Conservation (phyloP, 2,888 invertebrate species). For the Ypsolopha sequella region DNA sequence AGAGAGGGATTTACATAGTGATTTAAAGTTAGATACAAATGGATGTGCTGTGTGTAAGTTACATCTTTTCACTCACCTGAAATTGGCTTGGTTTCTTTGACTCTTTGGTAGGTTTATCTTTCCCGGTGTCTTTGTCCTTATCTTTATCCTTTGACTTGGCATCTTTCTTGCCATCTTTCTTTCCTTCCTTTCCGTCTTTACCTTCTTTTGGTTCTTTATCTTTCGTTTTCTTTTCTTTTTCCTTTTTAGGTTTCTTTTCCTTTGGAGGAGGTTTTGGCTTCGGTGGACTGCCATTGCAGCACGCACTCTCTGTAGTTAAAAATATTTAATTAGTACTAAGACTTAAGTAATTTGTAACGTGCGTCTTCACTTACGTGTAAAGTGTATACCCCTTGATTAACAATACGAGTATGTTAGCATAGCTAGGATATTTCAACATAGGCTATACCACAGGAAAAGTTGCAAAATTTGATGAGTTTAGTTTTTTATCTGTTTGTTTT, state of each 20-base stretch:
- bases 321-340: background rate
- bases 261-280: conserved; percentile 75
- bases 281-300: conserved; percentile 78
- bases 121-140: conserved; percentile 68
- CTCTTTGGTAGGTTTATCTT: conserved; percentile 70
- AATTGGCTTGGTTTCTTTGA: conserved; percentile 76
- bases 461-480: no score
- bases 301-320: conserved; percentile 77
- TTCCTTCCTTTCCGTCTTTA: conserved; percentile 62
- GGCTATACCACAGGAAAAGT: no score
- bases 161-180: conserved; percentile 71
- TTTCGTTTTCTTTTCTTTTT: conserved; percentile 74
- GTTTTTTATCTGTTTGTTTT: no score
- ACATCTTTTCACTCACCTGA: conserved; percentile 61
- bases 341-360: background rate
- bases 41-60: conserved; percentile 49
- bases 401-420: no score
- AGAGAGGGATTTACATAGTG: conserved; percentile 22
- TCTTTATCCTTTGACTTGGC: conserved; percentile 71
- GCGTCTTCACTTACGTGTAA: no score
- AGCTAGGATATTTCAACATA: no score
- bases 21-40: conserved; percentile 40
- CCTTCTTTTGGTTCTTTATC: conserved; percentile 70
- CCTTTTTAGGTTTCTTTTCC: conserved; percentile 78
- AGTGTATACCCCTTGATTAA: no score